These are phyloP conservation scores for Apodemia duryi DNA, from an alignment of 2,888 invertebrate genomes.

Conservation along the genomic window DNA sequence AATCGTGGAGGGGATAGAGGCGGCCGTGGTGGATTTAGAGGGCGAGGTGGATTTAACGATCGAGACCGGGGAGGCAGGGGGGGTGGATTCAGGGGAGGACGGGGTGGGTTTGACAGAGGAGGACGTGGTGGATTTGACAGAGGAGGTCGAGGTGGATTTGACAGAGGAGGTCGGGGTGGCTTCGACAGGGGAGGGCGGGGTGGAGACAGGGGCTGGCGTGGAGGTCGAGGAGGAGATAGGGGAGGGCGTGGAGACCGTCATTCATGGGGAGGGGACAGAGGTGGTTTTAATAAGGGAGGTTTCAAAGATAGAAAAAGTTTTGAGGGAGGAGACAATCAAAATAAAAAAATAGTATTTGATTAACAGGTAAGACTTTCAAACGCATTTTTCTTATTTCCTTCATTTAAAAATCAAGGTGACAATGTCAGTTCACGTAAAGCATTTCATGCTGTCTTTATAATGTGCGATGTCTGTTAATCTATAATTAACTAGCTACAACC, in stretches of 20 bases:
- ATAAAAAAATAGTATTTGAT: slow-evolving; percentile 88
- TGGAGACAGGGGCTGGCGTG: slow-evolving; percentile 45
- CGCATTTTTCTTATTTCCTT: too few species aligned
- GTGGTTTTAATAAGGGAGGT: slow-evolving; percentile 68
- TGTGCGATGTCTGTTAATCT: too few species aligned
- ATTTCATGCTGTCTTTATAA: too few species aligned
- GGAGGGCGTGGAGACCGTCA: slow-evolving; percentile 55
- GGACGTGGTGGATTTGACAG: slow-evolving; percentile 49
- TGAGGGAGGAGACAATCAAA: slow-evolving; percentile 78
- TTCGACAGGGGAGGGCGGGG: slow-evolving; percentile 42
- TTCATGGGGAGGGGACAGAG: slow-evolving; percentile 66
- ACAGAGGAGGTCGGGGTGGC: slow-evolving; percentile 48
- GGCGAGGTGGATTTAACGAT: slow-evolving; percentile 36
- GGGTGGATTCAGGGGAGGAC: slow-evolving; percentile 42
- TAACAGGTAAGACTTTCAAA: slow-evolving; percentile 49
- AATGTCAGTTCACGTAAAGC: too few species aligned
- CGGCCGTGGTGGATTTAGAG: slow-evolving; percentile 46
- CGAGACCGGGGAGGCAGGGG: slow-evolving; percentile 41
- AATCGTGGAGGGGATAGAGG: slow-evolving; percentile 48
- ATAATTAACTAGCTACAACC: too few species aligned
- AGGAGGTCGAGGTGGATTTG: slow-evolving; percentile 36
- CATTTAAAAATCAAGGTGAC: too few species aligned
- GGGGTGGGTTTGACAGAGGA: slow-evolving; percentile 40
- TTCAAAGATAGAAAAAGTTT: slow-evolving; percentile 83
- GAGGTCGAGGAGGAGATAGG: slow-evolving; percentile 37